These are phyloP conservation scores for Adelges cooleyi DNA, from an alignment of 1,140 invertebrate genomes.

Conservation along the genomic window DNA sequence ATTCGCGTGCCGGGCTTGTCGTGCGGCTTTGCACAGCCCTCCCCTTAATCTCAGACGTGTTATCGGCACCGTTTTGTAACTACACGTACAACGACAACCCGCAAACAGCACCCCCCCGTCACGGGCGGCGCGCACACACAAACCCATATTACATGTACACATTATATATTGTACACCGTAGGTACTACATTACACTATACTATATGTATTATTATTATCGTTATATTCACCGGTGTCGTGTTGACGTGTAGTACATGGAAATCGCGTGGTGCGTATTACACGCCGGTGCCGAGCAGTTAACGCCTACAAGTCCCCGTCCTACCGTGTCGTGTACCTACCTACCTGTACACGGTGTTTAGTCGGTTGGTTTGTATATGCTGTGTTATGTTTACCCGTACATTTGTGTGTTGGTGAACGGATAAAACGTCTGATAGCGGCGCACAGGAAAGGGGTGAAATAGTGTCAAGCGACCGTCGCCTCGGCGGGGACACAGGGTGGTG, in stretches of 20 bases:
- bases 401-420: not conserved
- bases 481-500: too few species aligned
- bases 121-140: too few species aligned
- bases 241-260: slow-evolving; percentile 24
- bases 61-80: slow-evolving; percentile 24
- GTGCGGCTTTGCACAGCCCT: not conserved
- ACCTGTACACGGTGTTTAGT: not conserved
- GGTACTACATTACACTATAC: too few species aligned
- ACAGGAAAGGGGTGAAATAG: too few species aligned
- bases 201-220: too few species aligned
- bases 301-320: not conserved
- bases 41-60: not conserved
- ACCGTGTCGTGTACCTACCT: slow-evolving; percentile 16
- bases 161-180: too few species aligned
- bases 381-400: not conserved
- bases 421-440: too few species aligned
- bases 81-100: slow-evolving; percentile 1
- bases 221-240: slow-evolving; percentile 24
- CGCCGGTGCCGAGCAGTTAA: slow-evolving; percentile 17
- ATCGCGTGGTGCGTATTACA: slow-evolving; percentile 23
- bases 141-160: too few species aligned
- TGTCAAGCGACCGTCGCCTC: too few species aligned
- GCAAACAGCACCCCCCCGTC: not conserved
- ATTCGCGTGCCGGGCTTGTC: too few species aligned
- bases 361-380: not conserved